These are phyloP conservation scores for Stratiomys singularior DNA, from an alignment of 2,888 invertebrate species.

Conservation along the genomic window DNA sequence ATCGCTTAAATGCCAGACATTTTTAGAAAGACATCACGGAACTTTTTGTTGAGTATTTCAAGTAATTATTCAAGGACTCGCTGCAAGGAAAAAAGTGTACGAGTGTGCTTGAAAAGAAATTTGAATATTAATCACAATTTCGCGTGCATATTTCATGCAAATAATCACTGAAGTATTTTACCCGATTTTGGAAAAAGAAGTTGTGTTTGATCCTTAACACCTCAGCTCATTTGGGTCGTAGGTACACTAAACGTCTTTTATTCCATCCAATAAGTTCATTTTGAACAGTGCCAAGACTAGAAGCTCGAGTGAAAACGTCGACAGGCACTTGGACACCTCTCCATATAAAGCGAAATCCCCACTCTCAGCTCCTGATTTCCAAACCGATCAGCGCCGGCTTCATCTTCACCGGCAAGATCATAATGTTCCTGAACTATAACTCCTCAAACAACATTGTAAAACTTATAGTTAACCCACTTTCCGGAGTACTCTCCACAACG, in stretches of 20 bases:
- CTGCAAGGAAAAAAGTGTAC: no score
- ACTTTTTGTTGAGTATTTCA: no score
- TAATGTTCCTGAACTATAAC: constrained; percentile 32
- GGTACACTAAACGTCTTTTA: not conserved
- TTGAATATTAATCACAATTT: no score
- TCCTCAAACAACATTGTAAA: constrained; percentile 8
- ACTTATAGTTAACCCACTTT: constrained; percentile 41
- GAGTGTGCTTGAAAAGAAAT: no score
- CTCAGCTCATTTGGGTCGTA: no score
- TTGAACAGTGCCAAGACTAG: not conserved
- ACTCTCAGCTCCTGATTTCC: constrained; percentile 23
- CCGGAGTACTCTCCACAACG: constrained; percentile 26
- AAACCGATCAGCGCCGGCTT: not conserved
- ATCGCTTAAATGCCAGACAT: no score
- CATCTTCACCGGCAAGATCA: constrained; percentile 5
- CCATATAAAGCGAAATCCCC: not conserved
- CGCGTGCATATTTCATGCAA: no score
- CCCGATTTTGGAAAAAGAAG: no score
- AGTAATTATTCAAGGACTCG: no score
- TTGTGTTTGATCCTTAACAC: no score
- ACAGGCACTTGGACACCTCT: constrained; percentile 35
- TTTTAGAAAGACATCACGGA: no score
- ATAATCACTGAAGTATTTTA: no score
- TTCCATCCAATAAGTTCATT: constrained; percentile 19
- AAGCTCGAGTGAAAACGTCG: not conserved